Evolutionary conservation across 2,888 invertebrate genomes (phyloP), one percentile per base, ranked within the genome.

Genomic region (Ctena decussata): DNA sequence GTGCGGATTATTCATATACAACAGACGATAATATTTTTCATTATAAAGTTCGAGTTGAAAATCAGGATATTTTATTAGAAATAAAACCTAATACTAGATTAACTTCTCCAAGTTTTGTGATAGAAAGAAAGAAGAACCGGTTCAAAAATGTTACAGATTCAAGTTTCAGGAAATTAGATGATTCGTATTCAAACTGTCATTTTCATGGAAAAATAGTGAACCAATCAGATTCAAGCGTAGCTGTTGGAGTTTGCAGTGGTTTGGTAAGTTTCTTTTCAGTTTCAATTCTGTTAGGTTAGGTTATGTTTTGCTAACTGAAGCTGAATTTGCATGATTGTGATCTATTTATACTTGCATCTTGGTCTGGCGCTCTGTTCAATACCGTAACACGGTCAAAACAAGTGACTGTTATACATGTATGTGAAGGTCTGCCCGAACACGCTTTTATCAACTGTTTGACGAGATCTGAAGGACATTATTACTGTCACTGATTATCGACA

Each of bases 211-310:
- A 97, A 91, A 96, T 98, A 85, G 96, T 97, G 78, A 98, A 97
- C 70, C 97, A 98, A 90, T 96, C 97, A 8, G 96, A 96, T 80
- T 98, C 98, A 49, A 97, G 96, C 88, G 97, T 98, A 75, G 98
- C 98, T 27, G 95, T 98, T 80, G 98, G 98, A 21, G 97, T 98
- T 27, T 98, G 98, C 95, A 97, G 97, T 94, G 98, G 98, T 94
- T 96, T 98, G 97, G 98, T 98, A 96, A 97, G 98, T 95, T 72
- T 24, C 15, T 35, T 53, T 46, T 46, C 46, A n/a, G n/a, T n/a
- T n/a, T n/a, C n/a, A n/a, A n/a, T n/a, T n/a, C n/a, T n/a, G n/a
- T n/a, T n/a, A n/a, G n/a, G n/a, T n/a, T n/a, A n/a, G n/a, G n/a
- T n/a, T n/a, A n/a, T n/a, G n/a, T n/a, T n/a, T n/a, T n/a, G n/a